Evolutionary conservation across 1,140 invertebrate genomes (phyloP), one percentile per base, ranked within the genome.

Genomic region (Formica selysi): DNA sequence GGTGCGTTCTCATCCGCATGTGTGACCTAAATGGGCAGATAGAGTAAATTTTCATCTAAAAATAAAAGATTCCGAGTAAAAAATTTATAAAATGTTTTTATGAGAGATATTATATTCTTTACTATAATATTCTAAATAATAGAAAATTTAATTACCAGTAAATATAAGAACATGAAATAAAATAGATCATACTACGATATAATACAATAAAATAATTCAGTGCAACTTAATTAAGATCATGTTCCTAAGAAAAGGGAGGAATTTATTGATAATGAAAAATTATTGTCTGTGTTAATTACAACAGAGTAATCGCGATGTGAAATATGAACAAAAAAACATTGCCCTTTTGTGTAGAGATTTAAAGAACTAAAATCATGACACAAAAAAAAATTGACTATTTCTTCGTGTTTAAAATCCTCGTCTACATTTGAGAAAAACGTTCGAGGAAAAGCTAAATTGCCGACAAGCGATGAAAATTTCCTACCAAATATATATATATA

Each of bases 341-440:
- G 36, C 57, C 74, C 61, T 73, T 85, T 76, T 71, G 10, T 51
- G 62, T 41, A 85, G 80, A 85, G 44, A 48, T 48, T 13, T 48
- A 48, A 48, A 48, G 3, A 13, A 73, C 81, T 85, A 44, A 78
- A 32, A 89, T 81, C 86, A 76, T 61, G 41, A 68, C 13, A 61
- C 32, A 22, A 19, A 29, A 13, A 22, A 29, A 32, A 22, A 22
- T 22, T 32, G 51, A 38, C 54, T 44, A 61, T 26, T 89, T 5
- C 29, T 54, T 16, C 32, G 32, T 11, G 57, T 29, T 57, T 44
- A 44, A 90, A 90, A 84, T 68, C 36, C 61, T 29, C 8, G 29
- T 29, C 3, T 5, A 41, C n/a, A 29, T 67, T 36, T 6, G 2
- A 19, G 16, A 74, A 89, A 67, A 22, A 8, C 26, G 1, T 29